phyloP scores from a whole-genome alignment of 2,797 vertebrate genomes.

The Atherinosoma microstoma region DNA sequence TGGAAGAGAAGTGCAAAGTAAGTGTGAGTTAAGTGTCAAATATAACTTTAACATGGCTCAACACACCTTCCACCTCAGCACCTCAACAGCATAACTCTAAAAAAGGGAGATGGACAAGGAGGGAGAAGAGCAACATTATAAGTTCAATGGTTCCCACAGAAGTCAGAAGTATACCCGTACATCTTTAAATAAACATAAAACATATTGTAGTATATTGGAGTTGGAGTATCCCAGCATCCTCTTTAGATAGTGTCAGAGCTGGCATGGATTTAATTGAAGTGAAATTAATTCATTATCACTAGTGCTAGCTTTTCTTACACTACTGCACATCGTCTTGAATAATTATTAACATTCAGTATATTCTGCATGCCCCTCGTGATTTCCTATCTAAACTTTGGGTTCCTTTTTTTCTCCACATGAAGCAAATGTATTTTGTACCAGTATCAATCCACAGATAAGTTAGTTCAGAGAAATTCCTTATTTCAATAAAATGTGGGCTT shows the following conservation, averaged over 20 bases:
- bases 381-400: conserved; percentile 37
- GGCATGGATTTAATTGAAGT: too few relatives aligned
- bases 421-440: conserved; percentile 56
- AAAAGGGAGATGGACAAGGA: too few relatives aligned
- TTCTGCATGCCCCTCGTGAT: conserved; percentile 24
- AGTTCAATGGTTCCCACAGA: too few relatives aligned
- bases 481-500: conserved; percentile 51
- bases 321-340: not conserved
- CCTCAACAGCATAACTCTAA: not conserved
- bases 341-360: conserved; percentile 27
- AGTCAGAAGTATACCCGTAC: too few relatives aligned
- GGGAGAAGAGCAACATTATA: too few relatives aligned
- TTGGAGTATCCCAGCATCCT: too few relatives aligned
- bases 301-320: not conserved
- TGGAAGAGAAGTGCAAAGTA: not conserved
- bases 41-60: not conserved
- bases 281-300: too few relatives aligned
- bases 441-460: conserved; percentile 32
- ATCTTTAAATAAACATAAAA: too few relatives aligned
- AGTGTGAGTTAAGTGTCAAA: not conserved
- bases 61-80: not conserved
- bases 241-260: too few relatives aligned
- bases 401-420: conserved; percentile 35
- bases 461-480: conserved; percentile 36
- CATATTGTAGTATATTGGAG: too few relatives aligned